Conservation (phyloP, 2,888 invertebrate genomes). For the Heliconius charithonia region DNA sequence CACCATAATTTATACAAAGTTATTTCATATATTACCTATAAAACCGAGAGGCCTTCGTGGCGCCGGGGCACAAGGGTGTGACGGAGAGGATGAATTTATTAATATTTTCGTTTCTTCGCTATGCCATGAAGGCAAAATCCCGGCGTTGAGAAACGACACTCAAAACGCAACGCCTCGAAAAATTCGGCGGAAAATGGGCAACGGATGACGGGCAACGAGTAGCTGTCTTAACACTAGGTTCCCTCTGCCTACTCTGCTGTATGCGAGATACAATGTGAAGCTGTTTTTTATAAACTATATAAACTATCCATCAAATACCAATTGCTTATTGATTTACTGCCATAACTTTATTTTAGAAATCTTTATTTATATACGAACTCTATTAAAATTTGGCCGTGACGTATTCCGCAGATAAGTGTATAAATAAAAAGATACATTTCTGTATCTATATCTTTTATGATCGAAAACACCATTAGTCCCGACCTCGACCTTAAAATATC, state of each 20-base stretch:
- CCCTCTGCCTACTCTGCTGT: neutral
- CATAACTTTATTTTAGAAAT: slow-evolving; percentile 9
- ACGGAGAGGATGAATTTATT: neutral
- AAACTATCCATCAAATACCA: neutral
- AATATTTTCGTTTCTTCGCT: too few species aligned
- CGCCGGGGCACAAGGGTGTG: neutral
- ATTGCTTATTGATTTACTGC: neutral
- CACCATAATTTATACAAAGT: too few species aligned
- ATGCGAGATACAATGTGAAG: neutral
- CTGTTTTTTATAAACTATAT: too few species aligned
- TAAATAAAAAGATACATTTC: slow-evolving; percentile 26
- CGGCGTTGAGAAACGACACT: neutral
- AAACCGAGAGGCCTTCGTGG: neutral
- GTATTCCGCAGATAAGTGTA: slow-evolving; percentile 25
- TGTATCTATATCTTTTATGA: slow-evolving; percentile 30
- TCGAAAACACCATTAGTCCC: slow-evolving; percentile 36
- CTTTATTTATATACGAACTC: slow-evolving; percentile 7
- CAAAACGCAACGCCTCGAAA: neutral
- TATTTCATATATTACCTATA: too few species aligned
- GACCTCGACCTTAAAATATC: slow-evolving; percentile 48
- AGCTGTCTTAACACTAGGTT: neutral
- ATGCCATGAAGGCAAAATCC: too few species aligned
- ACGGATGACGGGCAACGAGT: too few species aligned
- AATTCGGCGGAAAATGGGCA: neutral
- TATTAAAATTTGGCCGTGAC: slow-evolving; percentile 27